Percentiles rank a stretch among this genome's conserved stretches.
Conservation (phyloP, 2,113 vertebrate species). For the Pituophis catenifer region DNA sequence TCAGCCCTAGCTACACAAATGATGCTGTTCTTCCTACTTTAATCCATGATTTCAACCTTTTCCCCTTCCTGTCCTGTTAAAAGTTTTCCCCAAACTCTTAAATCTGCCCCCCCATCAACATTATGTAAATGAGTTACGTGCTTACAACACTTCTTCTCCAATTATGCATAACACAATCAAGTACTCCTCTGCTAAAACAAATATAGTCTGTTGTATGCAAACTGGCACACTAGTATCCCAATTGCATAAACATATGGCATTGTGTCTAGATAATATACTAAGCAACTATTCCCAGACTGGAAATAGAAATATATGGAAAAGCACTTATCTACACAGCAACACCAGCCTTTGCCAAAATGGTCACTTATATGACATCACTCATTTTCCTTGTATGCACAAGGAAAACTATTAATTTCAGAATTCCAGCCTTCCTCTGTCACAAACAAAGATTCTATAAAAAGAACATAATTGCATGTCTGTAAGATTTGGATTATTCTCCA, state of each 20-base stretch:
- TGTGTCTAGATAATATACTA: neutral
- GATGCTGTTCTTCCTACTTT: neutral
- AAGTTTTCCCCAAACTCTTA: neutral
- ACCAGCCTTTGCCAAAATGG: neutral
- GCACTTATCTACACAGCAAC: neutral
- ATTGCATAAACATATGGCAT: neutral
- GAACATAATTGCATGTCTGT: neutral
- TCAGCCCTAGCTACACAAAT: neutral
- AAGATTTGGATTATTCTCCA: neutral
- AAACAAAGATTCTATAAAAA: neutral
- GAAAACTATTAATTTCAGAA: neutral
- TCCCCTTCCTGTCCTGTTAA: neutral
- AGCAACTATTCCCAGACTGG: neutral
- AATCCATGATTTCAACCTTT: neutral
- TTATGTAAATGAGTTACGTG: neutral
- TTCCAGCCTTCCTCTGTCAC: neutral
- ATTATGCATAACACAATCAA: neutral
- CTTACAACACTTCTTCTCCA: neutral
- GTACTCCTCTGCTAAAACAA: neutral
- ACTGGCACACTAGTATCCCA: neutral
- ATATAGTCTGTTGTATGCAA: neutral
- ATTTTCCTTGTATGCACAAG: neutral
- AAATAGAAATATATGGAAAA: neutral
- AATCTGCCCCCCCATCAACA: neutral
- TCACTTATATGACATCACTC: neutral